Conservation (phyloP, 1,140 invertebrate species). For the Trialeurodes vaporariorum region DNA sequence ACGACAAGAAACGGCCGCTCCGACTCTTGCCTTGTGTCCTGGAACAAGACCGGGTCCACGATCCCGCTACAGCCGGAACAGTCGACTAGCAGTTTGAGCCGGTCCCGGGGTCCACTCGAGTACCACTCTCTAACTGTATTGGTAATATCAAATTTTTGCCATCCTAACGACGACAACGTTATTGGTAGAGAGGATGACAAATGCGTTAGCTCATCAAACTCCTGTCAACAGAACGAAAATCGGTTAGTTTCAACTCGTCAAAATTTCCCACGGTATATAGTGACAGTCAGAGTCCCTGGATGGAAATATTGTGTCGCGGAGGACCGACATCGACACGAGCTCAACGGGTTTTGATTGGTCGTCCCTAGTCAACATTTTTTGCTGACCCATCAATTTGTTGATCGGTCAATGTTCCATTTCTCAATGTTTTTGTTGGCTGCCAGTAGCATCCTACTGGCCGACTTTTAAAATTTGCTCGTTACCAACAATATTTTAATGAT, state of each 20-base stretch:
- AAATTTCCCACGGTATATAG: constrained; percentile 7
- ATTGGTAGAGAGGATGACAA: constrained; percentile 59
- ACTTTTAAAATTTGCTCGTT: no score
- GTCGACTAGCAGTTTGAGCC: constrained; percentile 65
- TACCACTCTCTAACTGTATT: constrained; percentile 62
- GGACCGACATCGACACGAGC: no score
- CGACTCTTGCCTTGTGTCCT: constrained; percentile 34
- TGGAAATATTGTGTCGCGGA: not conserved
- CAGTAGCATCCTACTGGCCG: no score
- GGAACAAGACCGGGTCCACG: constrained; percentile 39
- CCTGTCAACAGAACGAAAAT: constrained; percentile 33
- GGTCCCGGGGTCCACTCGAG: constrained; percentile 39
- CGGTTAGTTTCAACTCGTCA: not conserved
- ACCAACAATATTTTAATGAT: no score
- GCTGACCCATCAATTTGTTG: no score
- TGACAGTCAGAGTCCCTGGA: no score
- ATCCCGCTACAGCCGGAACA: constrained; percentile 68
- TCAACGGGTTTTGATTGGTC: not conserved
- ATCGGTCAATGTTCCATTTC: no score
- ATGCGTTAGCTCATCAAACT: constrained; percentile 45
- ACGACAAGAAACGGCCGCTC: constrained; percentile 75
- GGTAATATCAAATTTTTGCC: constrained; percentile 78
- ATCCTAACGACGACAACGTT: constrained; percentile 53
- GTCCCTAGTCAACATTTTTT: no score
- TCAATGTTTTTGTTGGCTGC: no score